phyloP scores from a whole-genome alignment of 1,140 invertebrate species.

The Fopius arisanus region DNA sequence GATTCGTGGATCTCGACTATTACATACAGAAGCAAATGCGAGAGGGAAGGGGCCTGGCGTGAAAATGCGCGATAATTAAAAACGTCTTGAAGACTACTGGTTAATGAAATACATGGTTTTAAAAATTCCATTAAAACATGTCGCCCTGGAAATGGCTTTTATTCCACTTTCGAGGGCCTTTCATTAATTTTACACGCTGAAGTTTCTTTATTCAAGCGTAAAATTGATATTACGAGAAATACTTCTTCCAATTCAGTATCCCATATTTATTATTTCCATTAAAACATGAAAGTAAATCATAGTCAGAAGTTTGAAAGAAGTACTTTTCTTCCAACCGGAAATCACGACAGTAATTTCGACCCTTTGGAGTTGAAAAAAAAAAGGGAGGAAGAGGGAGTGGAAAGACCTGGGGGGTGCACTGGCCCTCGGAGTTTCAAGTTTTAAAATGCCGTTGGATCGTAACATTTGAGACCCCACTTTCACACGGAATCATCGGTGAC shows the following conservation, averaged over 20 bases:
- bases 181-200: background rate
- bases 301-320: constrained; percentile 5
- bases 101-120: background rate
- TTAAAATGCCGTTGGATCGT: constrained; percentile 11
- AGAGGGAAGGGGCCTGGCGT: background rate
- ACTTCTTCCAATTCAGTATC: background rate
- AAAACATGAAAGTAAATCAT: constrained; percentile 5
- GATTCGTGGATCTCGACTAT: background rate
- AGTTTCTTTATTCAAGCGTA: background rate
- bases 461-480: constrained; percentile 4
- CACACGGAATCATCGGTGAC: constrained; percentile 5
- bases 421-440: constrained; percentile 2
- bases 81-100: background rate
- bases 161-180: background rate
- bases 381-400: background rate
- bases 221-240: background rate
- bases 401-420: background rate
- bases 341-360: constrained; percentile 1
- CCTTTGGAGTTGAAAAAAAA: background rate
- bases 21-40: background rate
- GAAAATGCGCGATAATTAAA: constrained; percentile 1
- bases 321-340: background rate
- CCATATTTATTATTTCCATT: constrained; percentile 11
- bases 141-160: too few relatives aligned
- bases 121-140: background rate